Base-by-base conservation (phyloP, 1,140 invertebrate genomes). In the Drosophila seguyi region DNA sequence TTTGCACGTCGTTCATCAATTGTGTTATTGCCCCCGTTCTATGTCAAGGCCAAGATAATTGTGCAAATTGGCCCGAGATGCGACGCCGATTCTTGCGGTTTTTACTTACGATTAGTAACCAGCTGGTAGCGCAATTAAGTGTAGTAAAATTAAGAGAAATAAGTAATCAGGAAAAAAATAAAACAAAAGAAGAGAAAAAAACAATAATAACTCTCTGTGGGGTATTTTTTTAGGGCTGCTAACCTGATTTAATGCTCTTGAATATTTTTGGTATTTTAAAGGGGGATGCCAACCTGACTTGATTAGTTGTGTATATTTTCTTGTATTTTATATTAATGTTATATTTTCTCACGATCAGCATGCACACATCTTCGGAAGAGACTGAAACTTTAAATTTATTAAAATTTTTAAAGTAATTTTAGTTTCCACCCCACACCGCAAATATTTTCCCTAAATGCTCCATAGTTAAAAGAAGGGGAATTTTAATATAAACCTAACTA, bases 11-110 rank as follows among this genome's bases (percentile, higher is more conserved):
- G 6, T 67, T 62, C 20, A 47, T 34, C 36, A 29, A 42, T 25
- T 34, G 8, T 67, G 66, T 27, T 53, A 29, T 67, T 53, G 47
- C 47, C 62, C 45, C 45, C 25, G n/a, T 69, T 55, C 38, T 36
- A 45, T 69, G 66, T 67, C 66, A 69, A 69, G 66, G 66, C 27
- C 45, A 25, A 41, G 22, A 10, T 36, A 66, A 67, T 69, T 69
- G 48, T 31, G 41, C 62, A 36, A 66, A 66, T 45, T 62, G 27
- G 29, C 13, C 39, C 25, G 16, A 61, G 16, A 61, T 61, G 56
- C 56, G 6, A 6, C 16, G 16, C 20, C 6, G 20, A 8, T 36
- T 44, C 39, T 53, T 53, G 47, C 10, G 61, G 61, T 36, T 55
- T 44, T 52, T 53, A 66, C 66, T 44, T 45, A 66, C 38, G 14